Evolutionary conservation across 2,113 vertebrate genomes (phyloP), one percentile per base, ranked within the genome.

Genomic region (Trichomycterus rosablanca): DNA sequence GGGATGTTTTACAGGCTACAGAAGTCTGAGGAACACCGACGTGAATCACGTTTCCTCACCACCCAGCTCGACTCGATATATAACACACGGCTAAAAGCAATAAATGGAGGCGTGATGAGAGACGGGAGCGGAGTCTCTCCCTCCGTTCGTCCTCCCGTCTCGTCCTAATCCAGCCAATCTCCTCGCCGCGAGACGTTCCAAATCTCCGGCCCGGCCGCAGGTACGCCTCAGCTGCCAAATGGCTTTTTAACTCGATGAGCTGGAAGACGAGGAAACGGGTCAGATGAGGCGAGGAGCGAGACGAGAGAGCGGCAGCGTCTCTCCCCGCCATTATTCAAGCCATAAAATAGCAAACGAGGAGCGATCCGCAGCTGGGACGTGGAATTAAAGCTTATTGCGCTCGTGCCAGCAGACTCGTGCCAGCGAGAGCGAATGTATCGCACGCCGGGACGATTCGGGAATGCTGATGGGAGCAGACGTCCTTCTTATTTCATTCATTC

Each of bases 41-140:
- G 3, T 30, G 7, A 30, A 30, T 30, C 26, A 7, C 26, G 7
- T 30, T 30, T 30, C 26, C 26, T 30, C n/a, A 7, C 26, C 26
- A 30, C 7, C 26, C 26, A 7, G 26, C 26, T 30, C 26, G 7
- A 30, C 26, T 30, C 26, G 7, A 30, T 30, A 30, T 30, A 30
- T 30, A 30, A 30, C 3, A 56, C 63, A 61, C 32, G 50, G 34
- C 55, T 37, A n/a, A 26, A 18, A 46, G 57, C 54, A 43, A 28
- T 71, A 66, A 63, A 51, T 28, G 24, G 39, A 61, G n/a, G 26
- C 32, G 5, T 56, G 68, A 66, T 66, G 57, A 62, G 52, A 66
- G 50, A 62, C 18, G 34, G 44, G 15, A 67, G 42, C 42, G 7
- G 3, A 14, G 11, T 34, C 20, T 6, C 35, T 12, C 15, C 10